Conservation (phyloP, 1,140 invertebrate genomes). For the Drosophila ercepeae region DNA sequence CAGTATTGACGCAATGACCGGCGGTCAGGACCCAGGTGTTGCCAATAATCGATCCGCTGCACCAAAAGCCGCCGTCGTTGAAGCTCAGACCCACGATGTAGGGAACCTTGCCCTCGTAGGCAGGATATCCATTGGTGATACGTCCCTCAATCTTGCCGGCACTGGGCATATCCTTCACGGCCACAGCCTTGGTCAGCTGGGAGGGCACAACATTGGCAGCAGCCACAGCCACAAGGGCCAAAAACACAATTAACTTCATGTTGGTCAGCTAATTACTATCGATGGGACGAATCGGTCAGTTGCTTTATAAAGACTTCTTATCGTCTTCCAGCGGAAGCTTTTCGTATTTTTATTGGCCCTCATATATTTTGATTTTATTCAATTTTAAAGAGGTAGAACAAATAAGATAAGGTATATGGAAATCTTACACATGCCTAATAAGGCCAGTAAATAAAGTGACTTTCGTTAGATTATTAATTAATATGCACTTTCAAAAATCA, state of each 20-base stretch:
- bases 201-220: slow-evolving; percentile 13
- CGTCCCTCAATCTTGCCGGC: slow-evolving; percentile 17
- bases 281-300: too few species aligned
- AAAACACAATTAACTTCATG: slow-evolving; percentile 29
- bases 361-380: slow-evolving; percentile 7
- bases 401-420: slow-evolving; percentile 8
- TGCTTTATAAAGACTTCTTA: slow-evolving; percentile 18
- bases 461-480: not conserved
- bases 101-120: slow-evolving; percentile 36
- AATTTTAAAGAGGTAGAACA: not conserved
- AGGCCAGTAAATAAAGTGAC: not conserved
- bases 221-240: slow-evolving; percentile 25
- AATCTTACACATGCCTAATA: not conserved
- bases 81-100: slow-evolving; percentile 36
- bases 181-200: slow-evolving; percentile 4
- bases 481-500: not conserved
- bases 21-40: slow-evolving; percentile 33
- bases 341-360: not conserved
- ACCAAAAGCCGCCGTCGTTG: slow-evolving; percentile 30
- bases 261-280: slow-evolving; percentile 2
- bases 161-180: slow-evolving; percentile 30
- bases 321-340: slow-evolving; percentile 6
- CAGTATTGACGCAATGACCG: slow-evolving; percentile 20
- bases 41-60: slow-evolving; percentile 31
- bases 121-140: slow-evolving; percentile 33